A percentile compares a stretch with the other conserved stretches of the same genome.
phyloP scores from a whole-genome alignment of 2,888 invertebrate genomes.

The Orthosia gracilis region DNA sequence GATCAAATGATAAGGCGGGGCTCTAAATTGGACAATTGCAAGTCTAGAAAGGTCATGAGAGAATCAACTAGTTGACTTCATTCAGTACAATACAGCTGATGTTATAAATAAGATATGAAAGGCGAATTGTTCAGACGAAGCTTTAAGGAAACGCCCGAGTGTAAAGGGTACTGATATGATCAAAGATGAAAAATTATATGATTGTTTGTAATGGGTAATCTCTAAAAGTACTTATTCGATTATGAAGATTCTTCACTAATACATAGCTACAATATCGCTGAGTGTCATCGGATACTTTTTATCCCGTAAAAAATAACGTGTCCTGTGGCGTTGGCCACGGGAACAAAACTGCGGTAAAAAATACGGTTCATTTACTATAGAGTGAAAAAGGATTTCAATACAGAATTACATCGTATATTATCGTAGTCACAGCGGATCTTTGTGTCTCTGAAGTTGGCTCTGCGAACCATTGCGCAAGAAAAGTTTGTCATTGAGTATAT shows the following conservation, averaged over 20 bases:
- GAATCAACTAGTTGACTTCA: constrained; percentile 56
- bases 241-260: too few relatives aligned
- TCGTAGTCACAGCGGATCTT: too few relatives aligned
- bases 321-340: too few relatives aligned
- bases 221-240: too few relatives aligned
- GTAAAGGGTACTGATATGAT: background rate
- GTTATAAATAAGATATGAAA: constrained; percentile 25
- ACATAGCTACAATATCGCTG: too few relatives aligned
- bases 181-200: background rate
- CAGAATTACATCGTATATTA: background rate
- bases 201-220: too few relatives aligned
- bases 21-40: constrained; percentile 63
- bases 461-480: too few relatives aligned
- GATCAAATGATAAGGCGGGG: constrained; percentile 32
- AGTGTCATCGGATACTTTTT: too few relatives aligned
- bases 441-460: too few relatives aligned
- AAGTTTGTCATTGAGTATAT: too few relatives aligned
- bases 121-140: constrained; percentile 2
- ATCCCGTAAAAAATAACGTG: too few relatives aligned
- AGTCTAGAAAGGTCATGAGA: constrained; percentile 50
- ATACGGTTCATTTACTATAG: background rate
- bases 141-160: background rate
- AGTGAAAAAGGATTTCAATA: background rate
- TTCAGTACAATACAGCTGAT: background rate
- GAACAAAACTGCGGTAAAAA: too few relatives aligned